Percentiles rank a stretch among this genome's conserved stretches.
phyloP scores from a whole-genome alignment of 2,797 vertebrate species.

The Sylvia borin region DNA sequence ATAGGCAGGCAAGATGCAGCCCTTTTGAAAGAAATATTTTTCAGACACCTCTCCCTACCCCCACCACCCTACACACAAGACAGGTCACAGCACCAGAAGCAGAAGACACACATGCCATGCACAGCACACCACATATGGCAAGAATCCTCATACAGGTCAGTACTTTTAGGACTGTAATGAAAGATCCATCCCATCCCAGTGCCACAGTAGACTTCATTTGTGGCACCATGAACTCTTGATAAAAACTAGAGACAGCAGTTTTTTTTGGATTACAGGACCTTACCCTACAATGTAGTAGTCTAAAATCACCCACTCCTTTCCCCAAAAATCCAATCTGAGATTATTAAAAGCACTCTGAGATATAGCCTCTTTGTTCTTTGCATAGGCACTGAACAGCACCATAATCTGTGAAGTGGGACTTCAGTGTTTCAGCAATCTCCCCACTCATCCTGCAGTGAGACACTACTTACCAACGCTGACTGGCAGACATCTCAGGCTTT shows the following conservation, averaged over 20 bases:
- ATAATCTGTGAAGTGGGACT: not conserved
- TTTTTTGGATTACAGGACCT: not conserved
- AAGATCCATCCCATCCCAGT: not conserved
- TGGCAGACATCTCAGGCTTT: not conserved
- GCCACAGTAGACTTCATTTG: not conserved
- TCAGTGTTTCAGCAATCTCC: not conserved
- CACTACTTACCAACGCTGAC: not conserved
- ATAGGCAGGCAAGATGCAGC: not conserved
- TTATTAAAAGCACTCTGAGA: not conserved
- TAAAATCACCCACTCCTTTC: not conserved
- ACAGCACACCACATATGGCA: not conserved
- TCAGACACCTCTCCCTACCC: not conserved
- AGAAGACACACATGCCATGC: accelerated
- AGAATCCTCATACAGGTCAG: not conserved
- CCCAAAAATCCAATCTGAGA: not conserved
- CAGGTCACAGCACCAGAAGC: not conserved
- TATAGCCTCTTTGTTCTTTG: not conserved
- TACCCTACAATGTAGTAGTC: not conserved
- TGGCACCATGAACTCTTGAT: not conserved
- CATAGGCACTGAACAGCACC: accelerated
- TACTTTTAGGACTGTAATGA: not conserved
- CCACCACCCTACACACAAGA: not conserved
- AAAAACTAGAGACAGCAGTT: not conserved
- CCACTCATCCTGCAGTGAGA: not conserved
- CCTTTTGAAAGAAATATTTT: not conserved